Evolutionary conservation across 1,140 invertebrate species (phyloP).

Genomic region (Metaphire vulgaris): DNA sequence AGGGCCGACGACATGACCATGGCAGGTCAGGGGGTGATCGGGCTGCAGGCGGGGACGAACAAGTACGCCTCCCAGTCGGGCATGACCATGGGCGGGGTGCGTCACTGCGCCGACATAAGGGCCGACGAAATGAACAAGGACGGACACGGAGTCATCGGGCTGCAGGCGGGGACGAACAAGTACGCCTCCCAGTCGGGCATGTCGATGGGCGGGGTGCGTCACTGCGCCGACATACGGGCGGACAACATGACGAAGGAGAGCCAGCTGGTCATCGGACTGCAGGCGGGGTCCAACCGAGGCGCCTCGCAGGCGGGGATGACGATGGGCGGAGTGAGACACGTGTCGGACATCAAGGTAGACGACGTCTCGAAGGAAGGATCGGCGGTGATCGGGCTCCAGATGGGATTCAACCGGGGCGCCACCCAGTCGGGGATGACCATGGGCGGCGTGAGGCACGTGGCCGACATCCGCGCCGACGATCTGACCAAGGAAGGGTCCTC

Average conservation of each 20-base stretch:
- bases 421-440: conserved; percentile 68
- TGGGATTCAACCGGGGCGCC: conserved; percentile 66
- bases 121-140: conserved; percentile 27
- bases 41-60: conserved; percentile 85
- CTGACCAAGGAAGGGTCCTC: conserved; percentile 59
- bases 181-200: conserved; percentile 50
- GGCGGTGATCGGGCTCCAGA: conserved; percentile 21
- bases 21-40: conserved; percentile 70
- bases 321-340: conserved; percentile 63
- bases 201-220: conserved; percentile 71
- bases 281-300: conserved; percentile 57
- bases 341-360: conserved; percentile 34
- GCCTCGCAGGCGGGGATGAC: conserved; percentile 63
- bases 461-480: conserved; percentile 45
- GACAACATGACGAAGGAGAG: conserved; percentile 51
- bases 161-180: conserved; percentile 62
- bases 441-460: conserved; percentile 71
- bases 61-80: conserved; percentile 59
- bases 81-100: conserved; percentile 61
- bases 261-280: conserved; percentile 76
- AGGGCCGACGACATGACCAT: conserved; percentile 22
- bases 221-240: conserved; percentile 33
- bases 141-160: conserved; percentile 17
- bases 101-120: conserved; percentile 40
- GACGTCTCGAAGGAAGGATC: conserved; percentile 27